Percentiles rank a stretch among this genome's conserved stretches.
These are phyloP conservation scores for Laothoe populi DNA, from an alignment of 2,888 invertebrate species.

Conservation along the genomic window DNA sequence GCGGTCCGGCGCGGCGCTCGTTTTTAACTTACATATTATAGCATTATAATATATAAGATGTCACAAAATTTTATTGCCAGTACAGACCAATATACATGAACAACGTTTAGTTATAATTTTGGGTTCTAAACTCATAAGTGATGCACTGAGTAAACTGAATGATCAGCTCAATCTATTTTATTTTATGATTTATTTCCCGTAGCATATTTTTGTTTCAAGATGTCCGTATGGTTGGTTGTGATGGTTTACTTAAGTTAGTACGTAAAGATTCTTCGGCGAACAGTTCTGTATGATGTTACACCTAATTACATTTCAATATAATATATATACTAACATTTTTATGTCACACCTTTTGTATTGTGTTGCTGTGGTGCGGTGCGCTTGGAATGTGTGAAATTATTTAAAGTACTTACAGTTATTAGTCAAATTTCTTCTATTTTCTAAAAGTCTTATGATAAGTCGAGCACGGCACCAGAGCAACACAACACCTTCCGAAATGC, in stretches of 20 bases:
- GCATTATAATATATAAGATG: conserved; percentile 71
- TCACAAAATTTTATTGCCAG: conserved; percentile 80
- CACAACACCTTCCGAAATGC: conserved; percentile 54
- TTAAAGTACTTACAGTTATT: conserved; percentile 69
- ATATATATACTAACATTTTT: conserved; percentile 69
- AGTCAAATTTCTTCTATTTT: conserved; percentile 50
- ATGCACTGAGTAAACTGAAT: conserved; percentile 67
- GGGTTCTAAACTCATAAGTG: conserved; percentile 72
- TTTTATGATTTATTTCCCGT: conserved; percentile 68
- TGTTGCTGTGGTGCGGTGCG: conserved; percentile 50
- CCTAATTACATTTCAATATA: conserved; percentile 58
- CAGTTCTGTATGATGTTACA: conserved; percentile 64
- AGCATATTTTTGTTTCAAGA: conserved; percentile 72
- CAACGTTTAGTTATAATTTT: conserved; percentile 69
- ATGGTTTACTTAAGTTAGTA: conserved; percentile 84
- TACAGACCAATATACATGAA: conserved; percentile 70
- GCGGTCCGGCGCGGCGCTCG: conserved; percentile 76
- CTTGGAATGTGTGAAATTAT: conserved; percentile 42
- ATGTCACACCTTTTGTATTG: conserved; percentile 43
- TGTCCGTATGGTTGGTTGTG: conserved; percentile 84
- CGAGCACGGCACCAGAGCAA: conserved; percentile 46
- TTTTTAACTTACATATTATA: conserved; percentile 74
- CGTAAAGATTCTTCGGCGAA: conserved; percentile 72
- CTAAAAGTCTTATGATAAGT: conserved; percentile 44
- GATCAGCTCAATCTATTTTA: conserved; percentile 72